Evolutionary conservation across 2,113 vertebrate genomes (phyloP), one percentile per base, ranked within the genome.

Genomic region (Amphiprion percula): DNA sequence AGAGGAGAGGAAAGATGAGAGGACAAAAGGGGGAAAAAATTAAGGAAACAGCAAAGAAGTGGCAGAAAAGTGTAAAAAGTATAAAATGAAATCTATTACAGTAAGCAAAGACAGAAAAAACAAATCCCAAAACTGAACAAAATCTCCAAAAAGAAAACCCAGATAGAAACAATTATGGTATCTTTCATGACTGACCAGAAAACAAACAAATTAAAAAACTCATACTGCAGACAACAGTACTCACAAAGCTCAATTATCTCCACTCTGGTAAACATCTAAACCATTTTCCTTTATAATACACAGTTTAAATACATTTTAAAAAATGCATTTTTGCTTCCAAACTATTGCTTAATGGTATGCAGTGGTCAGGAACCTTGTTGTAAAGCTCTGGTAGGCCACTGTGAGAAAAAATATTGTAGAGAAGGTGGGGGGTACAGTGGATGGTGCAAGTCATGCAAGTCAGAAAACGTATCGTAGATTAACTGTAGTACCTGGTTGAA

Each of bases 121-220:
- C 9, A 1, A 46, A 49, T 17, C 15, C 17, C 16, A 52, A 44
- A 56, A 12, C 17, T 21, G 41, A 17, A 17, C 10, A 10, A 8
- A 62, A 39, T 5, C 4, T 30, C 30, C 30, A 5, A 17, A 30
- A 11, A 10, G 12, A 67, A 26, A 17, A 47, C 41, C 4, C 46
- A 1, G 37, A 44, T 2, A 24, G 39, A 47, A 33, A 72, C 12
- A 7, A 26, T 47, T 47, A 10, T 30, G 21, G n/a, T 24, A 62
- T 49, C 26, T 37, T 46, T 26, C 19, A 23, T 37, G 24, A 64
- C 52, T 37, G 24, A 58, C 52, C 55, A 77, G 50, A 54, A 44
- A 54, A 14, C 44, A 39, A 72, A 55, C 23, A 76, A 11, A 53
- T 16, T 12, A 54, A 55, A 55, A 24, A 24, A 55, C 17, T 44